phyloP scores from a whole-genome alignment of 2,888 invertebrate species.

The Brachyptera risi region DNA sequence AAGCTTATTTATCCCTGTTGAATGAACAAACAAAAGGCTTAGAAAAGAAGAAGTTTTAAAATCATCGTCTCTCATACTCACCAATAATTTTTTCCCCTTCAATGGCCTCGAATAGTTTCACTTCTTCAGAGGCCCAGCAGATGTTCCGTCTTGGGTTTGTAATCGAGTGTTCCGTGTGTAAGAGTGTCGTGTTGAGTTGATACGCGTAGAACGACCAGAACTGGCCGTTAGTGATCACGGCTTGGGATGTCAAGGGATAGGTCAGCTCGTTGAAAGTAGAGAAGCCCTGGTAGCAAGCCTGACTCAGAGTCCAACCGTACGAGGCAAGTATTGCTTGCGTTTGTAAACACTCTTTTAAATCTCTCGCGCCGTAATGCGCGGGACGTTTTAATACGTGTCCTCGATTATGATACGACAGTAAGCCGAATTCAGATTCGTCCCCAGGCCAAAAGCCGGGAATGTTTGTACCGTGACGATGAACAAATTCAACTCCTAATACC shows the following conservation, averaged over 20 bases:
- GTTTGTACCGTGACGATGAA: constrained; percentile 62
- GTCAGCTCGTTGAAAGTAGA: constrained; percentile 85
- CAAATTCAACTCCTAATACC: constrained; percentile 54
- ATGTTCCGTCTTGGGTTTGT: constrained; percentile 70
- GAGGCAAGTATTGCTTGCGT: constrained; percentile 73
- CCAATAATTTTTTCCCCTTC: constrained; percentile 59
- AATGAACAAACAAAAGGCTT: no score
- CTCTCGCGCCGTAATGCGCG: constrained; percentile 50
- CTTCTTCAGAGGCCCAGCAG: constrained; percentile 70
- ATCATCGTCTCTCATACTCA: no score
- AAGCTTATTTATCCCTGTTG: no score
- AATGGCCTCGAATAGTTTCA: constrained; percentile 69
- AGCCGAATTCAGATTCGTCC: constrained; percentile 69
- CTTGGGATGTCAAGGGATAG: constrained; percentile 87
- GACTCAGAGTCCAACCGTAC: constrained; percentile 73
- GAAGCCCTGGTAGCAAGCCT: constrained; percentile 80
- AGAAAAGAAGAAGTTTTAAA: no score
- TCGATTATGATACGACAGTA: constrained; percentile 67
- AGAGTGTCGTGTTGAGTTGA: constrained; percentile 81
- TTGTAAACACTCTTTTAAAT: constrained; percentile 61
- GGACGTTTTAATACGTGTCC: constrained; percentile 54
- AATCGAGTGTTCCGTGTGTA: constrained; percentile 57
- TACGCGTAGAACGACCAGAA: constrained; percentile 83
- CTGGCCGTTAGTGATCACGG: constrained; percentile 83
- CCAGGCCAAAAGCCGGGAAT: constrained; percentile 87